Evolutionary conservation across 1,140 invertebrate genomes (phyloP).

Genomic region (Halyomorpha halys): DNA sequence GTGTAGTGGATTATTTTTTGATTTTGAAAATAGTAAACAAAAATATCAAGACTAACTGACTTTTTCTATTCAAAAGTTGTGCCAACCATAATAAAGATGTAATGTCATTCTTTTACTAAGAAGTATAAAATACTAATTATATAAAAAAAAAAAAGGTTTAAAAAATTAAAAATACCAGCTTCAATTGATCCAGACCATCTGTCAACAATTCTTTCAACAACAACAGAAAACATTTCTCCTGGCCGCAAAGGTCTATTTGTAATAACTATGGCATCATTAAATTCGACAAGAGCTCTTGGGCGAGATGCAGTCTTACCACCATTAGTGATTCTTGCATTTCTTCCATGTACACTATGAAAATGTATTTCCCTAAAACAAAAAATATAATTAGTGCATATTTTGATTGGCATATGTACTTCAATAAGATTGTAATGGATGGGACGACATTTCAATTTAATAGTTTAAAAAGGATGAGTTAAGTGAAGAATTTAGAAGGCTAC

Average conservation of each 20-base stretch:
- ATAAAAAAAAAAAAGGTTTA: slow-evolving; percentile 23
- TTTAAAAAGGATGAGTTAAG: too few species aligned
- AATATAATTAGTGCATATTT: neutral
- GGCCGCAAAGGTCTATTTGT: slow-evolving; percentile 77
- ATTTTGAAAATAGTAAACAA: too few species aligned
- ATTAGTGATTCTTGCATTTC: slow-evolving; percentile 78
- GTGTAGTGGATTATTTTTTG: too few species aligned
- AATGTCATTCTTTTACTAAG: too few species aligned
- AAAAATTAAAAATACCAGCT: slow-evolving; percentile 45
- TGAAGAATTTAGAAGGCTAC: too few species aligned
- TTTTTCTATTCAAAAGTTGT: too few species aligned
- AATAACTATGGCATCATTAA: slow-evolving; percentile 88
- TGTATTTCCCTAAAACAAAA: slow-evolving; percentile 55
- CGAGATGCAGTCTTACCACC: slow-evolving; percentile 74
- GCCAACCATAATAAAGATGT: too few species aligned
- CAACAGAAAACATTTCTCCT: slow-evolving; percentile 85
- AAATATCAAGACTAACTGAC: too few species aligned
- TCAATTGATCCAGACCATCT: slow-evolving; percentile 85
- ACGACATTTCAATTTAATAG: too few species aligned
- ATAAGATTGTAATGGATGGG: too few species aligned
- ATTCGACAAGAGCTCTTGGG: slow-evolving; percentile 77
- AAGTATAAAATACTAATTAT: neutral
- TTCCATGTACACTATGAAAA: slow-evolving; percentile 81
- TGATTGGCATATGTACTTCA: too few species aligned
- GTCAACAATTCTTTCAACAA: slow-evolving; percentile 84